These are phyloP conservation scores for Rapana venosa DNA, from an alignment of 2,888 invertebrate genomes.

Conservation along the genomic window DNA sequence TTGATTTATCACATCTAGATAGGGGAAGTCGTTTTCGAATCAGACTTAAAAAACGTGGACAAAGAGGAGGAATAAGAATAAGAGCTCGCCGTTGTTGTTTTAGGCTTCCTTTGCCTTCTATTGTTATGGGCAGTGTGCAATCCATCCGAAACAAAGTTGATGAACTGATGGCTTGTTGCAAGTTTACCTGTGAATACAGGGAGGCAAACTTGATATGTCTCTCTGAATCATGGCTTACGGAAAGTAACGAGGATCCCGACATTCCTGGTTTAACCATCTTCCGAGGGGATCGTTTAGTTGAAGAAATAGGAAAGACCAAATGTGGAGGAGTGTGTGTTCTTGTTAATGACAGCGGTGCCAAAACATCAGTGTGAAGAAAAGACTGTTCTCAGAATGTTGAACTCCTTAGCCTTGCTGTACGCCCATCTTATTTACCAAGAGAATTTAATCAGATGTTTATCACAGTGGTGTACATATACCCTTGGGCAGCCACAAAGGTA, in stretches of 20 bases:
- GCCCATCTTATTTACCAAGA: neutral
- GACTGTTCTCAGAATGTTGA: neutral
- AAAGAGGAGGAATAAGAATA: no score
- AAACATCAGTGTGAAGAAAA: neutral
- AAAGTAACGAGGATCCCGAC: neutral
- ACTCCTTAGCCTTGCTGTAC: neutral
- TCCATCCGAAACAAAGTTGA: neutral
- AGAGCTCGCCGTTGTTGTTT: no score
- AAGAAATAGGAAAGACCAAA: neutral
- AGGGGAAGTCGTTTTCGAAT: no score
- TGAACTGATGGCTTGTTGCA: neutral
- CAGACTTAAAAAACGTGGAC: no score
- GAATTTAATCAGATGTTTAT: conserved; percentile 6
- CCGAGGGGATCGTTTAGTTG: neutral
- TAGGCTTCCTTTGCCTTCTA: neutral
- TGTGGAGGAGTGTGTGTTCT: neutral
- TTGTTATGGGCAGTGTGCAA: neutral
- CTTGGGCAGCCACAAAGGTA: neutral
- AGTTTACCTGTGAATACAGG: neutral
- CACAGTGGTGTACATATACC: neutral
- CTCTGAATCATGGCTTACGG: neutral
- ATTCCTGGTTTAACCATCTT: neutral
- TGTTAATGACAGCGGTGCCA: neutral
- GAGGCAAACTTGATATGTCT: neutral
- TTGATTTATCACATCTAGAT: no score